These are phyloP conservation scores for Gisinianus flammeolus DNA, from an alignment of 2,888 invertebrate genomes.

Conservation along the genomic window DNA sequence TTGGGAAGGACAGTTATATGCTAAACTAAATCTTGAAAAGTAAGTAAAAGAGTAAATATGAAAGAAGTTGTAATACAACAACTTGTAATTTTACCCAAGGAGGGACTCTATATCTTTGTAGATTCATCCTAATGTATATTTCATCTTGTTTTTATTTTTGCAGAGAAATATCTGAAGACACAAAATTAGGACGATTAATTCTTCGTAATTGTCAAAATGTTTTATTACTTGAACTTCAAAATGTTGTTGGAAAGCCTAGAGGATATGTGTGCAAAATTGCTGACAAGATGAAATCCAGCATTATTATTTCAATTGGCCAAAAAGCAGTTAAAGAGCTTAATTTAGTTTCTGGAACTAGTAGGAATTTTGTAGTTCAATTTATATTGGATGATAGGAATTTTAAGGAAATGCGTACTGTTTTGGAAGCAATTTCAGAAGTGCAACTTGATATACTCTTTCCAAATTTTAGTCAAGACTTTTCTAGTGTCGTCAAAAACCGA, in stretches of 20 bases:
- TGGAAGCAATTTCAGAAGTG: slow-evolving; percentile 43
- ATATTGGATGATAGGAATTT: slow-evolving; percentile 44
- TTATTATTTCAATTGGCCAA: slow-evolving; percentile 47
- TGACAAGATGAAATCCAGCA: slow-evolving; percentile 47
- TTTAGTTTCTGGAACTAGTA: slow-evolving; percentile 36
- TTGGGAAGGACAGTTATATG: slow-evolving; percentile 46
- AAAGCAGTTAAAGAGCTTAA: slow-evolving; percentile 46
- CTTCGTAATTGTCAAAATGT: slow-evolving; percentile 44
- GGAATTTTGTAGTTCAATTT: slow-evolving; percentile 51
- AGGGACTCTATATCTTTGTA: neutral
- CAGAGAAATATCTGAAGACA: slow-evolving; percentile 47
- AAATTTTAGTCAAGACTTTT: slow-evolving; percentile 35
- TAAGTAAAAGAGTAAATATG: slow-evolving; percentile 10
- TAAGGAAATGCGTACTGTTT: slow-evolving; percentile 37
- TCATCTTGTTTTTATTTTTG: too few species aligned
- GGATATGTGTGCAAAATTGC: slow-evolving; percentile 51
- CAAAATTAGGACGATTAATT: slow-evolving; percentile 45
- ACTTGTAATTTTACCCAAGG: neutral
- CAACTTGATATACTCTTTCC: slow-evolving; percentile 53
- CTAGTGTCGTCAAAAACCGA: neutral
- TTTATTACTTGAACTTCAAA: slow-evolving; percentile 32
- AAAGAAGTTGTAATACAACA: neutral
- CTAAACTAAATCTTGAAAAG: slow-evolving; percentile 46
- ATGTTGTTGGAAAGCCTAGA: slow-evolving; percentile 36
- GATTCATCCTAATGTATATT: too few species aligned